Percentiles rank a stretch among this genome's conserved stretches.
Conservation (phyloP, 2,113 vertebrate genomes). For the Egretta garzetta region DNA sequence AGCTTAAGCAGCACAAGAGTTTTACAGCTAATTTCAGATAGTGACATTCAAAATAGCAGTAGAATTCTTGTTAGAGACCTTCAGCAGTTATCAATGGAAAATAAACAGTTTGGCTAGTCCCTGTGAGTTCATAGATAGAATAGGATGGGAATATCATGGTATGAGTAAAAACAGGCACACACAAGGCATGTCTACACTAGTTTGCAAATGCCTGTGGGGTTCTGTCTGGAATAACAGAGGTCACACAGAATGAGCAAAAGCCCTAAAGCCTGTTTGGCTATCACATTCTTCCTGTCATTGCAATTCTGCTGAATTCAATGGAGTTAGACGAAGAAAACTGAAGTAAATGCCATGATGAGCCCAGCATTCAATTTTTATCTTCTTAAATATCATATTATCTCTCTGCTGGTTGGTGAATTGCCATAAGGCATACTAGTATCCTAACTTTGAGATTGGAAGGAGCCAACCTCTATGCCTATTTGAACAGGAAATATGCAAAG, state of each 20-base stretch:
- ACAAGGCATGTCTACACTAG: not conserved
- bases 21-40: not conserved
- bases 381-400: not conserved
- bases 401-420: not conserved
- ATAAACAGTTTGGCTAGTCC: not conserved
- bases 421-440: not conserved
- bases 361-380: not conserved
- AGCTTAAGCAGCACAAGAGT: not conserved
- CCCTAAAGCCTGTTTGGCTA: not conserved
- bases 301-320: not conserved
- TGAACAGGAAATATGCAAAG: not conserved
- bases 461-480: not conserved
- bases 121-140: not conserved
- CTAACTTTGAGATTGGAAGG: not conserved
- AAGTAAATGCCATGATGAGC: not conserved
- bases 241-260: not conserved
- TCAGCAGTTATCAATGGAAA: conserved; percentile 4
- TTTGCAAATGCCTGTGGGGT: not conserved
- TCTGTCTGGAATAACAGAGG: not conserved
- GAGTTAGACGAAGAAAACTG: not conserved
- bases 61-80: not conserved
- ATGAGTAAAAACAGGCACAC: not conserved
- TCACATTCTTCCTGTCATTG: not conserved
- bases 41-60: not conserved
- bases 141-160: not conserved